Evolutionary conservation across 2,888 invertebrate species (phyloP), one percentile per base, ranked within the genome.

Genomic region (Zhengitettix transpicula): DNA sequence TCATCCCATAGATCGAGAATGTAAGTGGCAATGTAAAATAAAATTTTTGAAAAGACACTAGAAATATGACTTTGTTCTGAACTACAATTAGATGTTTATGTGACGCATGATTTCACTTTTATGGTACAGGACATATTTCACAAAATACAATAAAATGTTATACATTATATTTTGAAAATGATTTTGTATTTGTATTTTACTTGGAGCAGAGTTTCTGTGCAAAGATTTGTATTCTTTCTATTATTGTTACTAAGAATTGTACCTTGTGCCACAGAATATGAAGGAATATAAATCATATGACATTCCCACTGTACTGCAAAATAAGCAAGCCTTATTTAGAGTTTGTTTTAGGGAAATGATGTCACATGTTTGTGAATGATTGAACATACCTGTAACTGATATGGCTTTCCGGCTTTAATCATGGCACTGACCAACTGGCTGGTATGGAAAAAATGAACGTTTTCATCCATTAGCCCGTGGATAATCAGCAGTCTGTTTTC

Each of bases 391-490:
- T 97, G 89, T 63, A 94, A 74, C 67, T 93, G 84, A 72, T 98
- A 96, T 1, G 98, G 98, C 74, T 99, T 99, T 64, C 96, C 95
- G n/a, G 88, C 86, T 66, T 89, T 84, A 60, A 97, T 85, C 63
- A 99, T 80, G 60, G 89, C 87, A 64, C 90, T 88, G 40, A 99
- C 85, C 62, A 99, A 77, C 66, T 89, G 86, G 68, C 90, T 91
- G 14, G 96, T 95, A 74, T 99, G 99, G 67, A 87, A 86, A 74
- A 99, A 98, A 73, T 99, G 99, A 0, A 99, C 99, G 72, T 99
- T 99, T 74, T 99, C 99, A 72, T 99, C 99, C 60, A 95, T 94
- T 63, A 98, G 76, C 1, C 99, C 99, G 73, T 99, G 99, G 66
- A 98, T 91, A 51, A 99, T 90, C 16, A 99, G 77, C 65, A 99